A percentile compares a stretch with the other conserved stretches of the same genome.
These are phyloP conservation scores for Onychomys torridus DNA, from an alignment of 2,797 vertebrate species.

Conservation along the genomic window DNA sequence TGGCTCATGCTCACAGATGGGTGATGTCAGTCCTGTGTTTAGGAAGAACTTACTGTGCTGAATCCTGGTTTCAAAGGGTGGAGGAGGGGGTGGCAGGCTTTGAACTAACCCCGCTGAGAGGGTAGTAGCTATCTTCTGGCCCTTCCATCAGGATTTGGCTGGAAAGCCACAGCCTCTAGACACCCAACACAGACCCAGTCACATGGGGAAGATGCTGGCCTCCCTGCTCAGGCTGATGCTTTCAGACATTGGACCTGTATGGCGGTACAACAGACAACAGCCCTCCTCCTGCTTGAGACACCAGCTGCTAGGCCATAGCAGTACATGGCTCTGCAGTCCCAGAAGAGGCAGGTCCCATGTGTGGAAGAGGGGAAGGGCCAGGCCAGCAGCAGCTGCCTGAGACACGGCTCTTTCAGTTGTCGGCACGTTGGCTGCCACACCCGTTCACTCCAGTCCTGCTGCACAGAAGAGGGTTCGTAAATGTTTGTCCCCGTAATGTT, in stretches of 20 bases:
- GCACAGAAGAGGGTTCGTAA: background rate
- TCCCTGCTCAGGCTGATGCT: background rate
- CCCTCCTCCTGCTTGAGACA: background rate
- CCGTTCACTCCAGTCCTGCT: background rate
- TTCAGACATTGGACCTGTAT: background rate
- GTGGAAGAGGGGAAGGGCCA: slow-evolving; percentile 27
- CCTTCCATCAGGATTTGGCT: background rate
- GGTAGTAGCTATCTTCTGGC: background rate
- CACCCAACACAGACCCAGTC: background rate
- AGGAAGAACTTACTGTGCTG: background rate
- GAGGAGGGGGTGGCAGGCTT: background rate
- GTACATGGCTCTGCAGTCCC: background rate
- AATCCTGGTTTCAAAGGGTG: background rate
- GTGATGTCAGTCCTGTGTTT: background rate
- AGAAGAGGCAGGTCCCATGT: background rate
- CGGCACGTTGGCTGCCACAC: background rate
- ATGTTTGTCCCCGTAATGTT: background rate
- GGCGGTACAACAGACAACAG: background rate
- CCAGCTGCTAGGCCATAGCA: slow-evolving; percentile 26
- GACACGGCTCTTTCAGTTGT: background rate
- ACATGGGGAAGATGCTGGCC: background rate
- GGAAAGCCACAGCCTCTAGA: background rate
- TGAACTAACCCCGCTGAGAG: background rate
- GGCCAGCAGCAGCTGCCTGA: background rate
- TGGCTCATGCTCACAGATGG: background rate